phyloP scores from a whole-genome alignment of 2,113 vertebrate genomes.

The Gallinago paraguaiae region DNA sequence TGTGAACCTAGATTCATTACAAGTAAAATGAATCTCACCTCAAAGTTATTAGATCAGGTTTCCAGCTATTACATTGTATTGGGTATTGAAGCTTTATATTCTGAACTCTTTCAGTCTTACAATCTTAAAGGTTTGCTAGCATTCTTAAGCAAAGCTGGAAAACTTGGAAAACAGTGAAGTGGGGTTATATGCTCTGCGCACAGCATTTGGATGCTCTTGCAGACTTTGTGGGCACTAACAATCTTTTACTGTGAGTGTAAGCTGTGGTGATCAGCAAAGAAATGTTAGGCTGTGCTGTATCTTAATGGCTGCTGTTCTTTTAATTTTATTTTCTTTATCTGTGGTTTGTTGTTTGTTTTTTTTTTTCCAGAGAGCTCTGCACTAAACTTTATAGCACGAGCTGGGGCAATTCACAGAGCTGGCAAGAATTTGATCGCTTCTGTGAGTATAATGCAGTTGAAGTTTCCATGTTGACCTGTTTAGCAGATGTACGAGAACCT shows the following conservation, averaged over 20 bases:
- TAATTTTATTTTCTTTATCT: not conserved
- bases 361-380: slow-evolving; percentile 87
- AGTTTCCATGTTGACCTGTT: slow-evolving; percentile 93
- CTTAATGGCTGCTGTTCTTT: not conserved
- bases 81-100: not conserved
- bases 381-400: slow-evolving; percentile 93
- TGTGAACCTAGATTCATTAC: not conserved
- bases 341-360: not conserved
- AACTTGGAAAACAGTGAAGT: not conserved
- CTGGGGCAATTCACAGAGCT: slow-evolving; percentile 95
- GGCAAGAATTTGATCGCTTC: slow-evolving; percentile 96
- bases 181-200: not conserved
- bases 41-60: not conserved
- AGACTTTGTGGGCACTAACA: not conserved
- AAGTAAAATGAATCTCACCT: not conserved
- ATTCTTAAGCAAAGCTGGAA: not conserved
- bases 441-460: slow-evolving; percentile 96
- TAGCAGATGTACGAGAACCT: slow-evolving; percentile 95
- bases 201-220: not conserved
- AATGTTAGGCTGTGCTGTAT: not conserved
- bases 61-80: not conserved
- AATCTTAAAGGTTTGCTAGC: not conserved
- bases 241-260: rapidly evolving
- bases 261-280: not conserved
- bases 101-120: not conserved